Evolutionary conservation across 2,113 vertebrate genomes (phyloP), one percentile per base, ranked within the genome.

Genomic region (Ardeotis arabs): DNA sequence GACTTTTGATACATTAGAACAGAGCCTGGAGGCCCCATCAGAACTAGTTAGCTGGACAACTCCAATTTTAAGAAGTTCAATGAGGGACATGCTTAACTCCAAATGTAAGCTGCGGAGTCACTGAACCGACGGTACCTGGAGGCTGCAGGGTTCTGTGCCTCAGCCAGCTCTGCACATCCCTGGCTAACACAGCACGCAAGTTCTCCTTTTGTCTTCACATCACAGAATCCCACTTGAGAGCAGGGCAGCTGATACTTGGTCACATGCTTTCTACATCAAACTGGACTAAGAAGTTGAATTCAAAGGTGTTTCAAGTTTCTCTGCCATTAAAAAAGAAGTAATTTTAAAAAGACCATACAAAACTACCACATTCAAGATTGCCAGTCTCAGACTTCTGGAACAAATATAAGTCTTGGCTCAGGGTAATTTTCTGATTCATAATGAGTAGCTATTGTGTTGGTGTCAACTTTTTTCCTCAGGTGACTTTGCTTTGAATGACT

Each of bases 361-460:
- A 86, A 69, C 35, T n/a, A 19, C 14, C 31, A 7, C 14, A 77
- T 75, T 83, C 53, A 64, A 19, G 28, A 76, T 45, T 73, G 27
- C 10, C 25, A 79, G 25, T 58, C 35, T 84, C 50, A 6, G 17
- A 39, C 24, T 55, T 87, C 37, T 49, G 29, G 35, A 91, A 84
- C 6, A 85, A 74, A 78, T 50, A 19, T 39, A 28, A 41, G 41
- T 74, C 59, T 80, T 0, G 0, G 23, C 22, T 77, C 41, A 62
- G 37, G 77, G 28, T 45, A 81, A 84, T 80, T 81, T 92, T 89
- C 47, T 70, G 31, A 67, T 81, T 87, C n/a, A 58, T 67, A 74
- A 77, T 35, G 31, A 89, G n/a, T 12, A 89, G 24, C 29, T 70
- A 27, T 25, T 47, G 47, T 27, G 8, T 50, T 45, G 12, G 6